Evolutionary conservation across 2,797 vertebrate genomes (phyloP).

Genomic region (Galaxias olidus): DNA sequence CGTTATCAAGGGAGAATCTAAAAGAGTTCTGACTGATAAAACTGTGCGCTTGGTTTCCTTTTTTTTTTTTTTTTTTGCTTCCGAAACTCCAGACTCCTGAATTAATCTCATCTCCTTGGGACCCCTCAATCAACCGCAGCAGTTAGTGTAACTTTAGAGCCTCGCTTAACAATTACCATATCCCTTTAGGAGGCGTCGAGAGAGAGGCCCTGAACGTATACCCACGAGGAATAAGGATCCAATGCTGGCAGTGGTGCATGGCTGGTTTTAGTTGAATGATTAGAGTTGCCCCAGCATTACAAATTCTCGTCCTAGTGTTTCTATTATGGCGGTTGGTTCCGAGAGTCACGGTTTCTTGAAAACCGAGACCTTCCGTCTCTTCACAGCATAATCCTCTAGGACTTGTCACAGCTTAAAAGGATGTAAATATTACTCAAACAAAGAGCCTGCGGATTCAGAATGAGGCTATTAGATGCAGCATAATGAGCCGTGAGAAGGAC

Average conservation of each 20-base stretch:
- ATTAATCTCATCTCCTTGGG: constrained; percentile 9
- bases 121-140: background rate
- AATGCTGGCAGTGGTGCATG: background rate
- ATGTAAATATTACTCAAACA: constrained; percentile 21
- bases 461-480: constrained; percentile 10
- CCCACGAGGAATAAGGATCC: background rate
- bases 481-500: constrained; percentile 6
- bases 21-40: background rate
- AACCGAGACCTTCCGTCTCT: background rate
- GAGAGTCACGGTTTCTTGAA: background rate
- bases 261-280: background rate
- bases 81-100: constrained; percentile 1
- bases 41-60: background rate
- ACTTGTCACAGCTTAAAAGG: background rate
- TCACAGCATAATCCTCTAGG: background rate
- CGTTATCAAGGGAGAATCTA: constrained; percentile 7
- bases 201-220: background rate
- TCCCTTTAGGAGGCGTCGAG: background rate
- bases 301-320: background rate
- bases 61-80: background rate
- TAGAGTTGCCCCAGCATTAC: background rate
- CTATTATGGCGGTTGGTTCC: background rate
- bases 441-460: constrained; percentile 5
- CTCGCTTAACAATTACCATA: background rate
- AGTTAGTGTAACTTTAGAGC: background rate